Conservation (phyloP, 2,888 invertebrate genomes). For the Eupithecia tripunctaria region DNA sequence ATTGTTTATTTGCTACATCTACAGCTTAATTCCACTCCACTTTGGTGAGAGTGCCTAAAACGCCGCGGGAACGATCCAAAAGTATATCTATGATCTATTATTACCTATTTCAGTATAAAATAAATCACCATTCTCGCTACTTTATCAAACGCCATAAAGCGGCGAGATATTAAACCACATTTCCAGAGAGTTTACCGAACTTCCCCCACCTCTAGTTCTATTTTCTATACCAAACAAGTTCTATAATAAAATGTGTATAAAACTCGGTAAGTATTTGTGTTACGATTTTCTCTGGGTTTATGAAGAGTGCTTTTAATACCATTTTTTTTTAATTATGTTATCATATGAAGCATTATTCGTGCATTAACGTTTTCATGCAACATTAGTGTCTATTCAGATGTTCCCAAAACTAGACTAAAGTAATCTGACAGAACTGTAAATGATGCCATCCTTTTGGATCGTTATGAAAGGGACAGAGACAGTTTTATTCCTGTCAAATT, state of each 20-base stretch:
- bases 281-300: constrained; percentile 20
- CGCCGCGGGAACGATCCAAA: background rate
- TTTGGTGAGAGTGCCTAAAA: background rate
- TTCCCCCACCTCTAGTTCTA: constrained; percentile 52
- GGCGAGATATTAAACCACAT: constrained; percentile 46
- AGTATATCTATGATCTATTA: background rate
- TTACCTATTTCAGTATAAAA: constrained; percentile 17
- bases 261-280: constrained; percentile 20
- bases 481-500: too few species aligned
- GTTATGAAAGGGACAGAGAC: too few species aligned
- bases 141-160: constrained; percentile 31
- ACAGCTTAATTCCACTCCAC: too few species aligned
- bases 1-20: too few species aligned
- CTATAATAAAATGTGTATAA: constrained; percentile 26
- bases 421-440: too few species aligned
- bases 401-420: too few species aligned
- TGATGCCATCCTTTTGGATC: too few species aligned
- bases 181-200: constrained; percentile 51
- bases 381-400: too few species aligned
- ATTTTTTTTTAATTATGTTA: too few species aligned
- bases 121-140: constrained; percentile 29
- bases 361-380: background rate
- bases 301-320: background rate
- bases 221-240: constrained; percentile 53
- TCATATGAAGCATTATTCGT: background rate